phyloP scores from a whole-genome alignment of 2,888 invertebrate species.

The Didymodactylos carnosus region DNA sequence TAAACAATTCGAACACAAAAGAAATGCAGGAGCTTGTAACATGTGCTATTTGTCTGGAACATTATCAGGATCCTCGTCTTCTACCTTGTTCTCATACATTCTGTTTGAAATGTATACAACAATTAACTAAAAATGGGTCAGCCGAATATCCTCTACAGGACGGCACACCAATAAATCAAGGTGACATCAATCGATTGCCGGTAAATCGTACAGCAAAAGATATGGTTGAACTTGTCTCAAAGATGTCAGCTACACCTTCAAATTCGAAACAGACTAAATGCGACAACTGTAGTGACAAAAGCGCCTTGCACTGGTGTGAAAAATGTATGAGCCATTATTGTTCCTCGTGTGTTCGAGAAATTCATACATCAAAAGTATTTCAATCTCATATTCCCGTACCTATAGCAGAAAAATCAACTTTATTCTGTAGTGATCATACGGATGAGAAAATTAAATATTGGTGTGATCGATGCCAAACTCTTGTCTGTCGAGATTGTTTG shows the following conservation, averaged over 20 bases:
- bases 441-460: neutral
- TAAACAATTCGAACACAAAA: neutral
- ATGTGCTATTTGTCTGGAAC: constrained; percentile 91
- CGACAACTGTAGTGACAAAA: neutral
- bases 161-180: neutral
- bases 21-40: constrained; percentile 66
- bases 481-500: neutral
- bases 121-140: neutral
- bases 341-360: neutral
- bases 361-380: neutral
- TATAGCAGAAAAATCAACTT: neutral
- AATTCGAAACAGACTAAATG: neutral
- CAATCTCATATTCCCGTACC: neutral
- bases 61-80: constrained; percentile 84
- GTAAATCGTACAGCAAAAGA: neutral
- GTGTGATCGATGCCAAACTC: neutral
- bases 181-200: neutral
- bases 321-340: neutral
- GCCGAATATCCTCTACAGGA: neutral
- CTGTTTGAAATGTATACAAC: constrained; percentile 44
- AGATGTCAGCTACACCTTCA: neutral
- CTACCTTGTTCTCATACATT: constrained; percentile 98
- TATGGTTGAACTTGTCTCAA: neutral
- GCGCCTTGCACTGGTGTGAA: neutral
- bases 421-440: neutral